Evolutionary conservation across 2,888 invertebrate genomes (phyloP), one percentile per base, ranked within the genome.

Genomic region (Parapristionchus giblindavisi): DNA sequence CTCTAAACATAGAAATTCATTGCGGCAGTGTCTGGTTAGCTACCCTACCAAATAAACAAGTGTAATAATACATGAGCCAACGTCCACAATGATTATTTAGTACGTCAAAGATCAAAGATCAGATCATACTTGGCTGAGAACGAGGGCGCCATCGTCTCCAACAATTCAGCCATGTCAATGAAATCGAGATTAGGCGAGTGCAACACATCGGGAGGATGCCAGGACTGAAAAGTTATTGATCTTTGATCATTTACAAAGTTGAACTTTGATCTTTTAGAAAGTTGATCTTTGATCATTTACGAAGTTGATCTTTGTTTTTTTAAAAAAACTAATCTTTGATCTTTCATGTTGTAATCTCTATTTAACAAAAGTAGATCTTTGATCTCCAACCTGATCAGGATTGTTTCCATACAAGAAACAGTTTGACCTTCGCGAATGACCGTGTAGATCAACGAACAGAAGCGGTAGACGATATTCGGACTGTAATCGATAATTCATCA

Each of bases 391-490:
- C 73, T 84, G 82, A 60, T 83, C 81, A 21, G 90, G 89, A 84
- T 89, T 93, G 89, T 97, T 97, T 83, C 97, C 97, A 88, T 96
- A 98, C 87, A 96, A 93, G 89, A 98, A 98, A 86, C 96, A 93
- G 89, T 97, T 97, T 90, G 96, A 80, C 89, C 93, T 93, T 80
- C 96, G 91, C 34, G 96, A 96, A 90, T 98, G 97, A 48, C 95
- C 95, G 89, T 96, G 96, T 85, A 95, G 91, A 90, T 96, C 96
- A 89, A 95, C 93, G 89, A 94, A 95, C 91, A 95, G 79, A n/a
- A 80, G 81, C 3, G 86, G 87, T 0, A 36, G 38, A 17, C n/a
- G 1, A 5, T 54, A 21, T 40, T 71, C 70, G 29, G 40, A 54
- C 70, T 71, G 70, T 21, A 32, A 43, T 6, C 60, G 34, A 34